Conservation (phyloP, 2,888 invertebrate species). For the Lithophane leautieri region DNA sequence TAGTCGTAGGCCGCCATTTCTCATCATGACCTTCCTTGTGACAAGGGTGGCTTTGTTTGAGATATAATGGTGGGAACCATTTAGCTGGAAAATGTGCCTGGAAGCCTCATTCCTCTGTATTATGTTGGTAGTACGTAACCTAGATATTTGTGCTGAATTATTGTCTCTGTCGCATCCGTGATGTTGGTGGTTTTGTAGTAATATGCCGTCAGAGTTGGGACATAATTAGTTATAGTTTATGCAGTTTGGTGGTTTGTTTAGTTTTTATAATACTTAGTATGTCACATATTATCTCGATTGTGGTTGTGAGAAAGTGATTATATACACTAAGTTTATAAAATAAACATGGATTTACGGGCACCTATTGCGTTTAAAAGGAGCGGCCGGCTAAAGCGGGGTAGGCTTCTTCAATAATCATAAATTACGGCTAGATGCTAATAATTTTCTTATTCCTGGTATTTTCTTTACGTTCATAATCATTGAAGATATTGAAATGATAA, state of each 20-base stretch:
- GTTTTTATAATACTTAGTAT: neutral
- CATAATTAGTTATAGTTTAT: conserved; percentile 13
- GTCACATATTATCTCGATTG: neutral
- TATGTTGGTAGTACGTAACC: conserved; percentile 61
- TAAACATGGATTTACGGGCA: neutral
- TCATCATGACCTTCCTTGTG: conserved; percentile 84
- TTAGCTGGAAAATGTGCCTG: conserved; percentile 82
- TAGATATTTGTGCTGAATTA: conserved; percentile 62
- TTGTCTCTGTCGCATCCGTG: conserved; percentile 50
- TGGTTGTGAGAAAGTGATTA: neutral
- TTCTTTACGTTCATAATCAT: neutral
- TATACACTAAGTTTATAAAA: neutral
- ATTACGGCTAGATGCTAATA: neutral
- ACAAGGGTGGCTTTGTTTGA: conserved; percentile 85
- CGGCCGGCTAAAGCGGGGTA: neutral
- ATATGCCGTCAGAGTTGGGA: conserved; percentile 9
- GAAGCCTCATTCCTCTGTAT: conserved; percentile 71
- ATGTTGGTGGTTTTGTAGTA: conserved; percentile 28
- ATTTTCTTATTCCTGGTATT: conserved; percentile 2
- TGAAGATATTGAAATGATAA: neutral
- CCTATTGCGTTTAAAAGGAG: neutral
- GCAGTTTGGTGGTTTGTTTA: neutral
- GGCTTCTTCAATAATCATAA: neutral
- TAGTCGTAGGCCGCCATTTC: conserved; percentile 76
- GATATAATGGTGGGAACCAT: conserved; percentile 83